A percentile compares a stretch with the other conserved stretches of the same genome.
Conservation (phyloP, 2,888 invertebrate species). For the Xestia xanthographa region DNA sequence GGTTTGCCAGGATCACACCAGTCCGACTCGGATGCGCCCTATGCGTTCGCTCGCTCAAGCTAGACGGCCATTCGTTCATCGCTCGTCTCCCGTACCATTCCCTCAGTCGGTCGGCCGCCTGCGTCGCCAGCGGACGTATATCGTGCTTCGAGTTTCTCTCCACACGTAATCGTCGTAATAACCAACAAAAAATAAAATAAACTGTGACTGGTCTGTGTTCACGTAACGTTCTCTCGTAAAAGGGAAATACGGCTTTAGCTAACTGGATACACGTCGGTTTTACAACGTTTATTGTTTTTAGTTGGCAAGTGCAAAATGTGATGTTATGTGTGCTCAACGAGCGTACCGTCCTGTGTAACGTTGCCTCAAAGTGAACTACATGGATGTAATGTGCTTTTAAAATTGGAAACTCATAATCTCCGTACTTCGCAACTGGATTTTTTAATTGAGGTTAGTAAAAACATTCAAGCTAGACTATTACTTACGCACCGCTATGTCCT, state of each 20-base stretch:
- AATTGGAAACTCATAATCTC: conserved; percentile 82
- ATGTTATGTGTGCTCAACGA: conserved; percentile 87
- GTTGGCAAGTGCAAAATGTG: conserved; percentile 88
- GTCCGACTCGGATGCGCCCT: conserved; percentile 79
- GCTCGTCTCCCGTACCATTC: conserved; percentile 76
- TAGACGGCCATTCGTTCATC: conserved; percentile 78
- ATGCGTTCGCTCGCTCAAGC: conserved; percentile 80
- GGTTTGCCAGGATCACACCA: conserved; percentile 73
- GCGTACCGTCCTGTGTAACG: conserved; percentile 87
- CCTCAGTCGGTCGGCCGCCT: conserved; percentile 84
- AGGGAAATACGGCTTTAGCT: conserved; percentile 70
- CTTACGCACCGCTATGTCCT: conserved; percentile 40
- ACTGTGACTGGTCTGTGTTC: conserved; percentile 80
- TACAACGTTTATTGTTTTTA: conserved; percentile 79
- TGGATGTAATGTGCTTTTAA: conserved; percentile 86
- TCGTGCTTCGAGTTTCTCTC: conserved; percentile 60
- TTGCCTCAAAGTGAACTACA: conserved; percentile 86
- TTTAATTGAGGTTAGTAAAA: conserved; percentile 75
- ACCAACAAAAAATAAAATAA: conserved; percentile 77
- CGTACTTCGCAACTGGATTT: conserved; percentile 73
- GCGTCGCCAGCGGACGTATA: conserved; percentile 74
- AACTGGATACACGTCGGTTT: conserved; percentile 81
- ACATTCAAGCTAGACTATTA: conserved; percentile 48
- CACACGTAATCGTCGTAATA: conserved; percentile 84
- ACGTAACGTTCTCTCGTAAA: conserved; percentile 73